Evolutionary conservation across 2,888 invertebrate genomes (phyloP), one percentile per base, ranked within the genome.

Genomic region (Baronia brevicornis): DNA sequence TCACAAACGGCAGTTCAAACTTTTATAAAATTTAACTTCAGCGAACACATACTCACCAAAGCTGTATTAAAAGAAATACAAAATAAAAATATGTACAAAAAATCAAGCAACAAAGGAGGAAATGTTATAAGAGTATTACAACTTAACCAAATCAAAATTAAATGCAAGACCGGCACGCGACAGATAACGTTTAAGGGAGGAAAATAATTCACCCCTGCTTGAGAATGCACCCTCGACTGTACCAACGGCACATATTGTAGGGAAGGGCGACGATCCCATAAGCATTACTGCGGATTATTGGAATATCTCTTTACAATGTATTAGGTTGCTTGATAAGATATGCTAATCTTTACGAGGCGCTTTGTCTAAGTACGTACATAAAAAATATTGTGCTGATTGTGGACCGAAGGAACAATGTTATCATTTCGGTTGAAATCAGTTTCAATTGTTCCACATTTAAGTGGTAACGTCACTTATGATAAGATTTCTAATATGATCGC

Each of bases 281-380:
- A 54, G 59, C 63, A 69, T 77, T 70, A 71, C 53, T 54, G 45
- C 45, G 68, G 73, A 77, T 79, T 75, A 79, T 71, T 69, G 71
- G 60, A 57, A 70, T 73, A 70, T 74, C 71, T 64, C 61, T 72
- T 74, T 61, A 72, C 66, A 63, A 55, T 55, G 63, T 70, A 66
- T 74, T 68, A 70, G 55, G 58, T 57, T 62, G 59, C 62, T 49
- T 59, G 71, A 70, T 73, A 77, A 75, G 65, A 64, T 62, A 60
- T 55, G 54, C 54, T 73, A 70, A 73, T 75, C 72, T 73, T 64
- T 46, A 65, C 54, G 52, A 53, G 38, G 47, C 46, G 54, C 57
- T 69, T 66, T 63, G 60, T 66, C 46, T 54, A 28, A 35, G 29
- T 21, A 22, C 17, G 29, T 15, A 42, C 38, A 41, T 43, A 51